Base-by-base conservation (phyloP, 2,888 invertebrate genomes). In the Coecobrya sp. region DNA sequence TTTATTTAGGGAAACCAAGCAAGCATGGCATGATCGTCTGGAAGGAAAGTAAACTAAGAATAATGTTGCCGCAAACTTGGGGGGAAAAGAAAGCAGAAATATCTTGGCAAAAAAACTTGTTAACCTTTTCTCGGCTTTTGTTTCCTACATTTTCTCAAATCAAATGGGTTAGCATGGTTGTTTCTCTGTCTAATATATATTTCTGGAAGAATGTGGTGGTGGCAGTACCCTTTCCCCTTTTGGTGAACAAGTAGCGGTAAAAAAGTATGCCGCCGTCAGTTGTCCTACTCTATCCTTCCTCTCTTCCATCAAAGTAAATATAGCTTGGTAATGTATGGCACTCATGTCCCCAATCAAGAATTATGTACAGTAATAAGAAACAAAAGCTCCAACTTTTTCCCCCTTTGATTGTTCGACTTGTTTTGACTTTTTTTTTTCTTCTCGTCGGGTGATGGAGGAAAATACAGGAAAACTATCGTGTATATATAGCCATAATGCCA, bases 311-410 rank as follows among this genome's bases (percentile, higher is more conserved):
- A 82, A 82, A 82, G 68, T 68, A 70, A 86, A 86, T 49, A 86
- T 30, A 52, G 65, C 16, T 27, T 36, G n/a, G 73, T 45, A 82
- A 62, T 82, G 59, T 82, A 82, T 82, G 49, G 70, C 70, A 70
- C 70, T 86, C 70, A 70, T 68, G 86, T 86, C 52, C 86, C 68
- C 68, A 86, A 86, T 86, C 86, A 86, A 70, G 86, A 86, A 86
- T 86, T 70, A 86, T 86, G 52, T 86, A 68, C 68, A 49, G 52
- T 52, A 86, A 86, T 86, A 68, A 85, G 86, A 86, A 86, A 86
- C 86, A 86, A 86, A 86, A 86, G 86, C 73, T 82, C 8, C 49
- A 86, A 86, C 86, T 73, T 86, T 86, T 86, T 73, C 62, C 30
- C 42, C 73, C 1, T 27, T 76, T 70, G 86, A 86, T 86, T 86